Base-by-base conservation (phyloP, 2,113 vertebrate species). In the Phainopepla nitens region DNA sequence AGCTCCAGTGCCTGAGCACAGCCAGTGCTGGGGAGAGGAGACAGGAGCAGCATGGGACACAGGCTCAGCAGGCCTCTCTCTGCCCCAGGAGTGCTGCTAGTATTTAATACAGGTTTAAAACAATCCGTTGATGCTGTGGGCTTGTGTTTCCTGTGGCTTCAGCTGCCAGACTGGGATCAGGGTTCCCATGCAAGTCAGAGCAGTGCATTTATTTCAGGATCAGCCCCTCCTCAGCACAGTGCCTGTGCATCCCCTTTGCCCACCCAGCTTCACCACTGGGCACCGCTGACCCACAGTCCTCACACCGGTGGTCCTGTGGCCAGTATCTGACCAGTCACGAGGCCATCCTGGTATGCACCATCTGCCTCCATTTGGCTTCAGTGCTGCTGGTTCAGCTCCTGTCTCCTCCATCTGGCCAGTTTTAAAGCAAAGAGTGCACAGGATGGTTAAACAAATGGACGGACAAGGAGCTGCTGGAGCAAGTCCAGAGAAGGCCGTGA, bases 271-370 rank as follows among this genome's bases (percentile, higher is more conserved):
- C 4, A 1, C 24, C 13, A 0, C 47, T 36, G 71, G 47, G 39
- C 78, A n/a, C 72, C 28, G 22, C 24, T 58, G 57, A 23, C 57
- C 35, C 45, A 9, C 1, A 0, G 35, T 16, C 16, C 21, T 19
- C 65, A 36, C 39, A 27, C 10, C n/a, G 1, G 0, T 2, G 2
- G 33, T 49, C 64, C 68, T 35, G 58, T 78, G 36, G 58, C 31
- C 60, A 50, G 10, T 20, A 17, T 10, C 69, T 53, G 35, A 41
- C 11, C 7, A 4, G 28, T 2, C 3, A 0, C 10, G 10, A 15
- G 45, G 15, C 61, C 47, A 25, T 13, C 44, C 21, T 33, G 3
- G 15, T 23, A 41, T 24, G 11, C 49, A 31, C 51, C 56, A 7
- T 12, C 51, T 71, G 39, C 21, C 19, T 4, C 9, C 1, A 0